Conservation (phyloP, 2,888 invertebrate species). For the Drosophila merina region DNA sequence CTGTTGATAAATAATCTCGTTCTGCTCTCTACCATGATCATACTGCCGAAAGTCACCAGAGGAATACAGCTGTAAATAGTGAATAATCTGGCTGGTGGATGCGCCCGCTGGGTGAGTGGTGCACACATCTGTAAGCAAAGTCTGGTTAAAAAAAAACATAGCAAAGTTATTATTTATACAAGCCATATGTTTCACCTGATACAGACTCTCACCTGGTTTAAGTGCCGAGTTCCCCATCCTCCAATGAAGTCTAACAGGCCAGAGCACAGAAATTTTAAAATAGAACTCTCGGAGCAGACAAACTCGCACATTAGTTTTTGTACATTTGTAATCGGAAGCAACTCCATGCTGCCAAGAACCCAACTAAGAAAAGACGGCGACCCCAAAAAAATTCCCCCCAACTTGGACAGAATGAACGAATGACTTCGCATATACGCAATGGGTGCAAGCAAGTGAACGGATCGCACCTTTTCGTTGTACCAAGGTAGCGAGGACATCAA, state of each 20-base stretch:
- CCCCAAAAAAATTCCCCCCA: conserved; percentile 83
- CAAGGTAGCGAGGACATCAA: conserved; percentile 88
- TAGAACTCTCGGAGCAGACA: conserved; percentile 86
- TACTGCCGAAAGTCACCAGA: conserved; percentile 86
- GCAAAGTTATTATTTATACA: no score
- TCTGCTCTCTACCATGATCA: conserved; percentile 85
- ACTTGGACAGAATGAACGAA: conserved; percentile 84
- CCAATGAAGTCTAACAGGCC: conserved; percentile 79
- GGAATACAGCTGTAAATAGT: conserved; percentile 88
- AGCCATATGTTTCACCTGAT: not conserved
- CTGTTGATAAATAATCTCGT: conserved; percentile 85
- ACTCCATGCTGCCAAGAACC: conserved; percentile 85
- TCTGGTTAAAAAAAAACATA: conserved; percentile 82
- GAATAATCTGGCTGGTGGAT: conserved; percentile 88
- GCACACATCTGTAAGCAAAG: conserved; percentile 87
- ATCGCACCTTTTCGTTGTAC: conserved; percentile 88
- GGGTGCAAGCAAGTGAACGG: conserved; percentile 89
- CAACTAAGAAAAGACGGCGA: conserved; percentile 76
- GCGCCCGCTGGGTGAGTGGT: conserved; percentile 88
- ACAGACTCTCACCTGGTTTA: conserved; percentile 81
- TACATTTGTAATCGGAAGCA: conserved; percentile 85
- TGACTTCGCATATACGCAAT: conserved; percentile 86
- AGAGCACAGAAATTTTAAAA: conserved; percentile 75
- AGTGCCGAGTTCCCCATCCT: conserved; percentile 81
- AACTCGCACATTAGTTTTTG: conserved; percentile 81